phyloP scores from a whole-genome alignment of 2,888 invertebrate species.

The Monopis laevigella region DNA sequence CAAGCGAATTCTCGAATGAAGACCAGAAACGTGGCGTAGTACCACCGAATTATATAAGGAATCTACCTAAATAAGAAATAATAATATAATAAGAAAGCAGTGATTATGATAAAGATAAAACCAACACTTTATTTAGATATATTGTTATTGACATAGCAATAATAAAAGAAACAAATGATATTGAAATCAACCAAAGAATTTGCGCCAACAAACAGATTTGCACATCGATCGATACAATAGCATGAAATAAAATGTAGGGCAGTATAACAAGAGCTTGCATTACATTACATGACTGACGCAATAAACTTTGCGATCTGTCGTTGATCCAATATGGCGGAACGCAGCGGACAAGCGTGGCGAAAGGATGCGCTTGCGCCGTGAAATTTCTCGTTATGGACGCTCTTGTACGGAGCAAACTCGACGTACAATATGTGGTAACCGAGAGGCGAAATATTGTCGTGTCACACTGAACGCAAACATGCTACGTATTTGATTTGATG shows the following conservation, averaged over 20 bases:
- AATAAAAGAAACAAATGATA: no score
- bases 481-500: constrained; percentile 11
- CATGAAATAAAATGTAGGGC: constrained; percentile 45
- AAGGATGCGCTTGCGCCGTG: constrained; percentile 58
- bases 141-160: no score
- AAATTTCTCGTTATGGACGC: constrained; percentile 54
- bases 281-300: constrained; percentile 47
- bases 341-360: constrained; percentile 52
- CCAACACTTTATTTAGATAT: no score
- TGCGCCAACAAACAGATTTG: no score
- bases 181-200: no score
- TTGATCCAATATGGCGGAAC: neutral
- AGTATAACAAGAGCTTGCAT: constrained; percentile 57
- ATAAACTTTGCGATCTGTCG: constrained; percentile 33
- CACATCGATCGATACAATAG: constrained; percentile 8
- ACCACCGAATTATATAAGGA: no score
- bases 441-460: constrained; percentile 11
- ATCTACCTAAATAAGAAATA: no score
- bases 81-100: no score
- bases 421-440: constrained; percentile 8
- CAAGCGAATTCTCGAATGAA: no score
- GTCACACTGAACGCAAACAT: neutral
- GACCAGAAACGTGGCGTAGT: no score
- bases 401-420: constrained; percentile 22
- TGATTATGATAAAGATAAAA: no score